Percentiles rank a stretch among this genome's conserved stretches.
These are phyloP conservation scores for Bellardia bayeri DNA, from an alignment of 2,888 invertebrate genomes.

Conservation along the genomic window DNA sequence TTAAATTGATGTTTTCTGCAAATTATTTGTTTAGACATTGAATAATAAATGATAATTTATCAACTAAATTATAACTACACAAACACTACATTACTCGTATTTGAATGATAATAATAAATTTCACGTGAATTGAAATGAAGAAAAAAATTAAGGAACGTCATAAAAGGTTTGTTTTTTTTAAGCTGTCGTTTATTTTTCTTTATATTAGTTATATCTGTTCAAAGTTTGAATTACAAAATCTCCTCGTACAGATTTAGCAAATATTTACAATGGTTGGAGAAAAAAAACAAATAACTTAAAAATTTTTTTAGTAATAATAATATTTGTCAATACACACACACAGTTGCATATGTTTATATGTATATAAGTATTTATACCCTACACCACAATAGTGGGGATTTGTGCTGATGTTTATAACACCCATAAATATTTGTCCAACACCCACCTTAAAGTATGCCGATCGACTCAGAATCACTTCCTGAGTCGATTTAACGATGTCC, in stretches of 20 bases:
- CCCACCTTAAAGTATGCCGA: too few relatives aligned
- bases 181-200: neutral
- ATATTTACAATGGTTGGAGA: constrained; percentile 64
- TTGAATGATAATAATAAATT: constrained; percentile 17
- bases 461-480: too few relatives aligned
- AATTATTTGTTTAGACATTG: constrained; percentile 44
- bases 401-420: too few relatives aligned
- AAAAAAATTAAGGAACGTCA: constrained; percentile 35
- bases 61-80: constrained; percentile 11
- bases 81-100: neutral
- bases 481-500: too few relatives aligned
- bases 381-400: too few relatives aligned
- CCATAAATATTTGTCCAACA: too few relatives aligned
- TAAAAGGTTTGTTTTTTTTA: neutral
- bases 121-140: constrained; percentile 46
- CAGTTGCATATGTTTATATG: too few relatives aligned
- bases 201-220: neutral
- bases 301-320: constrained; percentile 36
- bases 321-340: constrained; percentile 49
- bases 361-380: too few relatives aligned
- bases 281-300: constrained; percentile 40
- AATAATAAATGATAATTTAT: constrained; percentile 5
- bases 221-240: constrained; percentile 28
- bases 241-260: constrained; percentile 61
- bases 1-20: constrained; percentile 4